These are phyloP conservation scores for Ovibos moschatus DNA, from an alignment of 2,113 vertebrate species.

Conservation along the genomic window DNA sequence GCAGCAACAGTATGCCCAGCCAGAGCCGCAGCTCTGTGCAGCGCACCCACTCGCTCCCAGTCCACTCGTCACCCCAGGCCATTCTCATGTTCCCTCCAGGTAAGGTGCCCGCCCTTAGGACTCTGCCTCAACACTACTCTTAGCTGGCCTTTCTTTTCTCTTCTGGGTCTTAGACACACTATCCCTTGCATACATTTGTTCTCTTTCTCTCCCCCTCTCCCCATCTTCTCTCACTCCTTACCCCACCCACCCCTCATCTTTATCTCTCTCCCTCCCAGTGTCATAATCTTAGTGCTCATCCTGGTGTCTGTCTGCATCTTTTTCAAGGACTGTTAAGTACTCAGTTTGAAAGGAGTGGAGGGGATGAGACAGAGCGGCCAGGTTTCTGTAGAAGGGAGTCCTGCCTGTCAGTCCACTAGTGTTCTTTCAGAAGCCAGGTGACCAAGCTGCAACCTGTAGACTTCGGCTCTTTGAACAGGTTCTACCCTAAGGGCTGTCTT, in stretches of 20 bases:
- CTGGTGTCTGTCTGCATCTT: background rate
- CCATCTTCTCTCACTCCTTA: background rate
- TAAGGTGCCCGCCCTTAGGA: conserved; percentile 56
- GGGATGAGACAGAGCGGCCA: background rate
- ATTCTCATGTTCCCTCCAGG: conserved; percentile 96
- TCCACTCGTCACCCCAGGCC: conserved; percentile 94
- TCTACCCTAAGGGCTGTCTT: background rate
- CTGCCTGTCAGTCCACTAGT: background rate
- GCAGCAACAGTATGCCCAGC: conserved; percentile 96
- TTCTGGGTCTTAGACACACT: background rate
- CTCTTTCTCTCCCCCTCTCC: background rate
- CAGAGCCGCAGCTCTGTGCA: conserved; percentile 96
- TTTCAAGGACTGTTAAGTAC: background rate
- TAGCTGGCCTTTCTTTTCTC: background rate
- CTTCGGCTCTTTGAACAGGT: background rate
- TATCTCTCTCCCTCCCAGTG: background rate
- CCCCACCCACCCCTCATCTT: background rate
- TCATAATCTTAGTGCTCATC: background rate
- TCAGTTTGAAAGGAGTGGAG: background rate
- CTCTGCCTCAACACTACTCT: background rate
- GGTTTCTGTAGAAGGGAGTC: background rate
- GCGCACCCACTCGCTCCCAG: conserved; percentile 95
- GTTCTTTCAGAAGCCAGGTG: background rate
- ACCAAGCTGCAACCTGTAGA: background rate
- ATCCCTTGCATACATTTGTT: background rate